A percentile compares a stretch with the other conserved stretches of the same genome.
These are phyloP conservation scores for Drosophila siamana DNA, from an alignment of 2,888 invertebrate species.

Conservation along the genomic window DNA sequence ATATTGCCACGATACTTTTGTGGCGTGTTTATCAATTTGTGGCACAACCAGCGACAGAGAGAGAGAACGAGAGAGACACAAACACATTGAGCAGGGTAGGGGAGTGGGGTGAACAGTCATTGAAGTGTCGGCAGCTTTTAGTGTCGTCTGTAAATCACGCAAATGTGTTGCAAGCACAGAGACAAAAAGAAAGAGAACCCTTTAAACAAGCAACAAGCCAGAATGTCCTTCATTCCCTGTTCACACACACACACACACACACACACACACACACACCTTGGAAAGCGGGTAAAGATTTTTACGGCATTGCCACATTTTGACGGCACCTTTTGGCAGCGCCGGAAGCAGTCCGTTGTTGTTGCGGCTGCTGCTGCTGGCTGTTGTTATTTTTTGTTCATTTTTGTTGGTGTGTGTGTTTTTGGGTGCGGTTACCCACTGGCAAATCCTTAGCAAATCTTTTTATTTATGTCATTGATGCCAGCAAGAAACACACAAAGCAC, in stretches of 20 bases:
- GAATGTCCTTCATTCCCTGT: background rate
- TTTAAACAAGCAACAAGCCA: slow-evolving; percentile 39
- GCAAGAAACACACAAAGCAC: slow-evolving; percentile 39
- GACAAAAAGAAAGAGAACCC: slow-evolving; percentile 33
- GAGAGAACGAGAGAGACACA: background rate
- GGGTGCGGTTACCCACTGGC: slow-evolving; percentile 73
- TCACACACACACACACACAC: background rate
- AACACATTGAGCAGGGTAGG: no score
- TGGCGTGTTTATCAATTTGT: slow-evolving; percentile 69
- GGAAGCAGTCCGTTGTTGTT: slow-evolving; percentile 43
- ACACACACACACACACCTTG: slow-evolving; percentile 2
- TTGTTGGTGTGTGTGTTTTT: slow-evolving; percentile 7
- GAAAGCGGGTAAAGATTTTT: slow-evolving; percentile 46
- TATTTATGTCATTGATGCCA: slow-evolving; percentile 82
- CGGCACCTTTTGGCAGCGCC: slow-evolving; percentile 62
- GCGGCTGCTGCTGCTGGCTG: slow-evolving; percentile 15
- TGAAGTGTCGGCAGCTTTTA: slow-evolving; percentile 40
- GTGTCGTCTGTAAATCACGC: slow-evolving; percentile 26
- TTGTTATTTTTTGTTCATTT: slow-evolving; percentile 2
- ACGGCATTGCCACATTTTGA: slow-evolving; percentile 66
- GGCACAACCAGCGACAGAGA: slow-evolving; percentile 31
- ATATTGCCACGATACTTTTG: slow-evolving; percentile 25
- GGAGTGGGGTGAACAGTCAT: slow-evolving; percentile 35
- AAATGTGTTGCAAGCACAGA: slow-evolving; percentile 26
- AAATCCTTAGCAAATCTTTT: slow-evolving; percentile 83